phyloP scores from a whole-genome alignment of 1,140 invertebrate species.

The Onthophagus taurus region DNA sequence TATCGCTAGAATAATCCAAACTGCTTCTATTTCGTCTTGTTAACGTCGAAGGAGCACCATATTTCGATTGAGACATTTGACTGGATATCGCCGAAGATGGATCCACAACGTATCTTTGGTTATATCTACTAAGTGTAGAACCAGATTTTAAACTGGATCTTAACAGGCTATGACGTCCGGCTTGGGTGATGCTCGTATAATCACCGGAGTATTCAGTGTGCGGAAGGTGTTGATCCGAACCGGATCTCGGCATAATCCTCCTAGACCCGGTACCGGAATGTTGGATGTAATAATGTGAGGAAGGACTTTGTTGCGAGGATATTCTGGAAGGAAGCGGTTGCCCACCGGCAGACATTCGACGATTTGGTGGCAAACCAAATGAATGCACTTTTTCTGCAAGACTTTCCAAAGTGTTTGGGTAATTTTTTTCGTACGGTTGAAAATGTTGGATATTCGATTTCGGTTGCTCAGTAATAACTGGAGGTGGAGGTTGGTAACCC shows the following conservation, averaged over 20 bases:
- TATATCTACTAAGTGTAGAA: slow-evolving; percentile 38
- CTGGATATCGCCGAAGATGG: slow-evolving; percentile 39
- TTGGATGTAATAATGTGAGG: slow-evolving; percentile 44
- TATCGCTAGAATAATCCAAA: slow-evolving; percentile 87
- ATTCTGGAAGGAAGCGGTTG: slow-evolving; percentile 38
- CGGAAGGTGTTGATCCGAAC: slow-evolving; percentile 76
- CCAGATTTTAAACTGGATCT: slow-evolving; percentile 67
- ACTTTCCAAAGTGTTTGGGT: slow-evolving; percentile 85
- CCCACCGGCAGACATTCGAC: slow-evolving; percentile 43
- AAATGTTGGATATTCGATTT: slow-evolving; percentile 70
- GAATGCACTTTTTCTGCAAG: slow-evolving; percentile 84
- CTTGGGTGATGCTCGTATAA: slow-evolving; percentile 51
- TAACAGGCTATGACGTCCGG: slow-evolving; percentile 62
- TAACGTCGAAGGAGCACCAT: slow-evolving; percentile 36
- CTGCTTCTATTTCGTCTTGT: slow-evolving; percentile 61
- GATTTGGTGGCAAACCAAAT: slow-evolving; percentile 49
- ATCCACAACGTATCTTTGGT: slow-evolving; percentile 46
- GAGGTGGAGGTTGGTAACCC: slow-evolving; percentile 59
- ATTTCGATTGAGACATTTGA: slow-evolving; percentile 37
- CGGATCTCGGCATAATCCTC: slow-evolving; percentile 65
- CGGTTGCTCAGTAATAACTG: slow-evolving; percentile 82
- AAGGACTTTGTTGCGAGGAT: slow-evolving; percentile 40
- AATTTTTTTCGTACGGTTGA: slow-evolving; percentile 69
- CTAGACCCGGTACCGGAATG: slow-evolving; percentile 39
- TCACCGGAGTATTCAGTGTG: slow-evolving; percentile 68